Conservation (phyloP, 2,888 invertebrate species). For the Pachliopta kotzebuea region DNA sequence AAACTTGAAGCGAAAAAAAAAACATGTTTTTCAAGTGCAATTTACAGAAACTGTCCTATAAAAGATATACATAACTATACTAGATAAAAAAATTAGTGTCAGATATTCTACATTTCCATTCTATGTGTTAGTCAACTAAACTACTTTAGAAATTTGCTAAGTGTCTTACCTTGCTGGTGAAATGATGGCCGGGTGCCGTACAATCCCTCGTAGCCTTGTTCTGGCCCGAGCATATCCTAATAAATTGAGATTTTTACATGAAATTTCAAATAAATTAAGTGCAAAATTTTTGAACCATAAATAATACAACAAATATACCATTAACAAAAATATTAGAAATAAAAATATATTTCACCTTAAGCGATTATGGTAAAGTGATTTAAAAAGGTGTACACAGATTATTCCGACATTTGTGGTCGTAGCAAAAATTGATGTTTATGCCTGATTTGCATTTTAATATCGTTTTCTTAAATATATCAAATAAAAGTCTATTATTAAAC, state of each 20-base stretch:
- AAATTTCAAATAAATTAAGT: slow-evolving; percentile 46
- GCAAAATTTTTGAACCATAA: background rate
- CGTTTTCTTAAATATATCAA: too few relatives aligned
- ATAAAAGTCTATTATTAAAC: background rate
- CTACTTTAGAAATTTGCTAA: slow-evolving; percentile 36
- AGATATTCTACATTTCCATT: slow-evolving; percentile 17
- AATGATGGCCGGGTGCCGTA: slow-evolving; percentile 96
- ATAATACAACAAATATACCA: background rate
- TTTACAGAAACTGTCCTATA: slow-evolving; percentile 32
- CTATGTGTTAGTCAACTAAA: slow-evolving; percentile 50
- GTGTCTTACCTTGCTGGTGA: slow-evolving; percentile 90
- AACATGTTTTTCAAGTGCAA: slow-evolving; percentile 29
- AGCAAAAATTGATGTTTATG: too few relatives aligned
- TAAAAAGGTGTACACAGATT: too few relatives aligned
- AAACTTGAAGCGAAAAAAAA: slow-evolving; percentile 23
- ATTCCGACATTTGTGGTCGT: too few relatives aligned
- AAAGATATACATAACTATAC: slow-evolving; percentile 2
- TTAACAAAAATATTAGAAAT: background rate
- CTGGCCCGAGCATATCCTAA: slow-evolving; percentile 95
- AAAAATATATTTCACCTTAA: too few relatives aligned
- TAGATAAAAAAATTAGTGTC: slow-evolving; percentile 27
- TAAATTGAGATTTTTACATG: slow-evolving; percentile 54
- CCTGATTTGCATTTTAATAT: too few relatives aligned
- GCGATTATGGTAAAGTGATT: too few relatives aligned
- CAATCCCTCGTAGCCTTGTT: slow-evolving; percentile 95